These are phyloP conservation scores for Clarias pachynema DNA, from an alignment of 2,797 vertebrate genomes.

Conservation along the genomic window DNA sequence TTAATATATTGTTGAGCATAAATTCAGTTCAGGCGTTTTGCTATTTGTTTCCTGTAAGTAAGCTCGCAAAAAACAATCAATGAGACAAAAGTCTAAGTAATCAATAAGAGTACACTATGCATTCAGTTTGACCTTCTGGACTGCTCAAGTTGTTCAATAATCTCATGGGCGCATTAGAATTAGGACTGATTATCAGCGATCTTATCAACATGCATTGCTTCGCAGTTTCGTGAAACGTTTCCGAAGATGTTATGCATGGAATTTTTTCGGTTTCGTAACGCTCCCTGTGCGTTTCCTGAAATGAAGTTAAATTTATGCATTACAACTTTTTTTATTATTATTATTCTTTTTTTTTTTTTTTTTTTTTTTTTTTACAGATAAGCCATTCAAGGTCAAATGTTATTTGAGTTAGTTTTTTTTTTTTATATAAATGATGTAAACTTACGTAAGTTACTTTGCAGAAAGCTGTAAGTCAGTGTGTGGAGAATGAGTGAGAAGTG, in stretches of 20 bases:
- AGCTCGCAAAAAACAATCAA: conserved; percentile 10
- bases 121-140: conserved; percentile 24
- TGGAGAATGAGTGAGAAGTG: conserved; percentile 26
- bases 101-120: background rate
- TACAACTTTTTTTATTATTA: background rate
- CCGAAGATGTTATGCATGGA: background rate
- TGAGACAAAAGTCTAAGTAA: conserved; percentile 11
- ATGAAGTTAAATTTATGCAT: background rate
- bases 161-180: background rate
- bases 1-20: background rate
- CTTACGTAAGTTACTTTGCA: background rate
- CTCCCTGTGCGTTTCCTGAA: background rate
- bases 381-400: conserved; percentile 8
- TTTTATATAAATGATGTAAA: background rate
- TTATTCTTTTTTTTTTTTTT: background rate
- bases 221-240: background rate
- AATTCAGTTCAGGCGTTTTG: background rate
- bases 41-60: background rate
- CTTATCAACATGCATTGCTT: conserved; percentile 13
- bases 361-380: background rate
- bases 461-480: conserved; percentile 20
- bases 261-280: background rate
- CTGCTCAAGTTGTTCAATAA: background rate
- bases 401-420: background rate
- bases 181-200: conserved; percentile 2